Percentiles rank a stretch among this genome's conserved stretches.
These are phyloP conservation scores for Cotesia typhae DNA, from an alignment of 1,140 invertebrate genomes.

Conservation along the genomic window DNA sequence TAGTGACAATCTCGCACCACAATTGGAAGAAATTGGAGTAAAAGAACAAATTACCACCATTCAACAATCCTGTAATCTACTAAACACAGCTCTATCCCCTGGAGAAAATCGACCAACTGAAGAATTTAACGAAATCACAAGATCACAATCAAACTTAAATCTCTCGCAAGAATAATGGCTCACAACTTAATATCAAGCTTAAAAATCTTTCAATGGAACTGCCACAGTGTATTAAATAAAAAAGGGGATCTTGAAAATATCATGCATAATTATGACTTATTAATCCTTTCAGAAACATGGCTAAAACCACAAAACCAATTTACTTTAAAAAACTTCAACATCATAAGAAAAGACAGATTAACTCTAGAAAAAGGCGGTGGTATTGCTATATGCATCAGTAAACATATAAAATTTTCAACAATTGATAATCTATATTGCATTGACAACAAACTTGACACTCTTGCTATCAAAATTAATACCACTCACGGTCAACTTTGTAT, in stretches of 20 bases:
- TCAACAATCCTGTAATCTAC: background rate
- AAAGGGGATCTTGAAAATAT: constrained; percentile 26
- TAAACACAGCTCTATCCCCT: background rate
- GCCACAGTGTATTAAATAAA: constrained; percentile 26
- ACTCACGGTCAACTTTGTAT: background rate
- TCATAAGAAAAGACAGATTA: constrained; percentile 31
- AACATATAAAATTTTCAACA: constrained; percentile 8
- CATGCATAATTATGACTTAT: constrained; percentile 14
- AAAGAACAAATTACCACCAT: no score
- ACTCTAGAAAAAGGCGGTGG: background rate
- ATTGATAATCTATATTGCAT: background rate
- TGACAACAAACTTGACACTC: background rate
- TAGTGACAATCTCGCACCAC: no score
- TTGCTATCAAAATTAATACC: constrained; percentile 7
- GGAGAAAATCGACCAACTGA: background rate
- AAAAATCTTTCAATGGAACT: constrained; percentile 30
- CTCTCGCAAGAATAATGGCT: background rate
- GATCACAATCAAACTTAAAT: no score
- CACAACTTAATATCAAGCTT: background rate
- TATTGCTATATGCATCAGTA: constrained; percentile 23
- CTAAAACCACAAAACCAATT: constrained; percentile 8
- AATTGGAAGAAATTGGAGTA: no score
- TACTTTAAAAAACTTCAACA: constrained; percentile 26
- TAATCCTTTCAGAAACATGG: constrained; percentile 30
- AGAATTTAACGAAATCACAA: no score